Evolutionary conservation across 2,888 invertebrate species (phyloP).

Genomic region (Himalopsyche japonica): DNA sequence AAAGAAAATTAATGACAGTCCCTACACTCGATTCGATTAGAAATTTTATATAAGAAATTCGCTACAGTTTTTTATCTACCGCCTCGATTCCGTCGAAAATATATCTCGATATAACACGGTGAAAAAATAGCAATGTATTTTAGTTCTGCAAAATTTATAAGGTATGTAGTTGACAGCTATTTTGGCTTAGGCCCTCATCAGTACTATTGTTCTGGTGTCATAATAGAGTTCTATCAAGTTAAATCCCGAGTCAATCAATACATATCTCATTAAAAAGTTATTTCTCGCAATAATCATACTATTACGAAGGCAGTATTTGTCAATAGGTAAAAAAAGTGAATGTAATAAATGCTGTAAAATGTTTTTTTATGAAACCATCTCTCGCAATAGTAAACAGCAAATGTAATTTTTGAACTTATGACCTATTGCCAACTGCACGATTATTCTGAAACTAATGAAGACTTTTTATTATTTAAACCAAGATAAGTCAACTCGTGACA

Average conservation of each 20-base stretch:
- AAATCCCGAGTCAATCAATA: too few species aligned
- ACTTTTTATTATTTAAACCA: background rate
- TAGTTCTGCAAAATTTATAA: too few species aligned
- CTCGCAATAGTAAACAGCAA: background rate
- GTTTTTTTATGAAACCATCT: background rate
- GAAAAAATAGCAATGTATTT: too few species aligned
- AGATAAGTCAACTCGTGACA: background rate
- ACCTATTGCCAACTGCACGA: background rate
- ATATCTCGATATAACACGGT: background rate
- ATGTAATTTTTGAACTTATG: background rate
- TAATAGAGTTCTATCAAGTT: too few species aligned
- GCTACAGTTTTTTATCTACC: background rate
- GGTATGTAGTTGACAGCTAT: too few species aligned
- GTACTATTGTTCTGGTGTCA: too few species aligned
- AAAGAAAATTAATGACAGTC: background rate
- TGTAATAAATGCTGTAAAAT: background rate
- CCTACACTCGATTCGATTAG: background rate
- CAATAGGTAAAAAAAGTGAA: background rate
- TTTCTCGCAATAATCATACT: background rate
- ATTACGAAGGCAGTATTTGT: background rate
- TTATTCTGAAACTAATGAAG: background rate
- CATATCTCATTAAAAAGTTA: too few species aligned
- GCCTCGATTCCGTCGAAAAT: background rate
- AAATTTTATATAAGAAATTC: background rate
- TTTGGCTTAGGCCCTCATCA: too few species aligned